Percentiles rank a stretch among this genome's conserved stretches.
phyloP scores from a whole-genome alignment of 2,888 invertebrate genomes.

The Allophyes oxyacanthae region DNA sequence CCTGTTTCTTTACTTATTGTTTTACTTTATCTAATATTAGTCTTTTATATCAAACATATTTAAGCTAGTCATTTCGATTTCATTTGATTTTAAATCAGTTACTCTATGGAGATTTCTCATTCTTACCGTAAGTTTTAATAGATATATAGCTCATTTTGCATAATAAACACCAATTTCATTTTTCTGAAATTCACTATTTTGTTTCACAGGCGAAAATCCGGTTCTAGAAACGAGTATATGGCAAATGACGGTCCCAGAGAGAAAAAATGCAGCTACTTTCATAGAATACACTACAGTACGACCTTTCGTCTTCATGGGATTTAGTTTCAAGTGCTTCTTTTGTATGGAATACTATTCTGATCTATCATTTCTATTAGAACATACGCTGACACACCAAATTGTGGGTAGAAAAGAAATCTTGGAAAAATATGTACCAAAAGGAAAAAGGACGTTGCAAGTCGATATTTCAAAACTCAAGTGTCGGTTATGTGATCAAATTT shows the following conservation, averaged over 20 bases:
- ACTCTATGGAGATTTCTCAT: no score
- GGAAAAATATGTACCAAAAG: conserved; percentile 64
- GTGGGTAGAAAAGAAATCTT: conserved; percentile 54
- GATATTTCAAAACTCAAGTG: conserved; percentile 73
- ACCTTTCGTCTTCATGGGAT: conserved; percentile 75
- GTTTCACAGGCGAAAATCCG: conserved; percentile 50
- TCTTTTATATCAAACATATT: no score
- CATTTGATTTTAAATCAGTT: no score
- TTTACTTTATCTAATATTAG: no score
- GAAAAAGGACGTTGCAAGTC: conserved; percentile 68
- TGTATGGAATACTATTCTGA: conserved; percentile 70
- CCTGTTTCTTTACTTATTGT: no score
- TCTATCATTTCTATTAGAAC: conserved; percentile 58
- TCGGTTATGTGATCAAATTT: conserved; percentile 59
- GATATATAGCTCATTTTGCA: no score
- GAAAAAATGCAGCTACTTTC: conserved; percentile 72
- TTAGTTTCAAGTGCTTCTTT: conserved; percentile 74
- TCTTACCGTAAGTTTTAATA: no score
- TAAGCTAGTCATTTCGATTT: no score
- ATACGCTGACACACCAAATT: conserved; percentile 62
- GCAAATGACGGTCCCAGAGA: conserved; percentile 71
- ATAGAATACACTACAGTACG: conserved; percentile 69
- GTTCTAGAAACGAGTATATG: conserved; percentile 66
- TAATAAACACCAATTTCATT: no score
- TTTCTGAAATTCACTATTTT: conserved; percentile 18